These are phyloP conservation scores for Melipona beecheii DNA, from an alignment of 2,888 invertebrate genomes.

Conservation along the genomic window DNA sequence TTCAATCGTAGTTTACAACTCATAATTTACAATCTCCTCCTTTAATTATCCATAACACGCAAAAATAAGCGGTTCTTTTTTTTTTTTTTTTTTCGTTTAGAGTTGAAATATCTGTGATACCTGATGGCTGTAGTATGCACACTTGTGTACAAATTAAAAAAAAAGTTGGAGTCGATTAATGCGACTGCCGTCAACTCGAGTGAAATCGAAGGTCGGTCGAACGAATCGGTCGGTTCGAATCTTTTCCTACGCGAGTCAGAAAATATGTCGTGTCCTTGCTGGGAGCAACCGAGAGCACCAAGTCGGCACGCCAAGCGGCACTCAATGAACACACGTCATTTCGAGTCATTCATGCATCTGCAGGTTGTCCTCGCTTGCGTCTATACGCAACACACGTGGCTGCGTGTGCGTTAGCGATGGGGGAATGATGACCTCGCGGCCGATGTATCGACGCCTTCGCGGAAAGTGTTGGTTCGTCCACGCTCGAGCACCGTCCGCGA, in stretches of 20 bases:
- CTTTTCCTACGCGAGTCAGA: conserved; percentile 65
- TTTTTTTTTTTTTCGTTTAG: too few relatives aligned
- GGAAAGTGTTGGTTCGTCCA: background rate
- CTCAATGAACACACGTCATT: conserved; percentile 82
- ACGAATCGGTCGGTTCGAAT: conserved; percentile 55
- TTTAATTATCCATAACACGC: too few relatives aligned
- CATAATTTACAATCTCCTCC: too few relatives aligned
- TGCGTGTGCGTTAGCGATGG: conserved; percentile 58
- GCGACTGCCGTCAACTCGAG: background rate
- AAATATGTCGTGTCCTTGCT: conserved; percentile 81
- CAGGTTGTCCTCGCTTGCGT: conserved; percentile 77
- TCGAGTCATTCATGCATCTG: conserved; percentile 82
- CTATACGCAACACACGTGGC: conserved; percentile 67
- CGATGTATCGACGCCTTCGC: conserved; percentile 23
- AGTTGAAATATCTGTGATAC: too few relatives aligned
- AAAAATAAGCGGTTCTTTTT: too few relatives aligned
- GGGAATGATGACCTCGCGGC: conserved; percentile 55
- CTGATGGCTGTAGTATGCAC: too few relatives aligned
- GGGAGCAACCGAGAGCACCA: conserved; percentile 71
- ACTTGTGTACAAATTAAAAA: too few relatives aligned
- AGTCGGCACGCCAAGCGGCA: conserved; percentile 72
- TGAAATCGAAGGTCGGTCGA: too few relatives aligned
- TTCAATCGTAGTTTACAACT: too few relatives aligned
- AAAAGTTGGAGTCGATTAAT: too few relatives aligned
- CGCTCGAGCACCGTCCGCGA: background rate